Conservation (phyloP, 2,888 invertebrate genomes). For the Brachyptera risi region DNA sequence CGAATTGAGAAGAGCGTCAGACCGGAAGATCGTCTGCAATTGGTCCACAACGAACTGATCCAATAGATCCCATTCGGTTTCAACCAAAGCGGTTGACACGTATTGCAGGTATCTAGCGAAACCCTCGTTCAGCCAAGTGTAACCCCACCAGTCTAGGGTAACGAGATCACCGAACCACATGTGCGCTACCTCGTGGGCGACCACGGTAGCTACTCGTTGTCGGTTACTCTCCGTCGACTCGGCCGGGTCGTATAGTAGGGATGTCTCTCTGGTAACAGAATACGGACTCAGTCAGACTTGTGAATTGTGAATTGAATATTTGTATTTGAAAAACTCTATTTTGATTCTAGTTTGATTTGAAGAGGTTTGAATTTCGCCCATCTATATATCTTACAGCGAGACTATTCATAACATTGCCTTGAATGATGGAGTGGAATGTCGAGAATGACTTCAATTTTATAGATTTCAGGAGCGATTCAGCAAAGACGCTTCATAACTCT, state of each 20-base stretch:
- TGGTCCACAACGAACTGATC: conserved; percentile 25
- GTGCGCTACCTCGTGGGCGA: conserved; percentile 55
- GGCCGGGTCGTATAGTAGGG: conserved; percentile 46
- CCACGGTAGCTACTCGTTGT: conserved; percentile 37
- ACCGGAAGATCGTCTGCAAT: conserved; percentile 21
- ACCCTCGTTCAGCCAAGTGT: conserved; percentile 49
- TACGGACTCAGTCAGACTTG: too few relatives aligned
- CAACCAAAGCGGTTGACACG: conserved; percentile 25
- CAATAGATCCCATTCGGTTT: conserved; percentile 18
- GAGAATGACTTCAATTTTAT: too few relatives aligned
- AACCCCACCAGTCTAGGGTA: conserved; percentile 44
- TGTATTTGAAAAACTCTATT: too few relatives aligned
- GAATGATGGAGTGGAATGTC: too few relatives aligned
- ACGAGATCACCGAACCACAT: conserved; percentile 51
- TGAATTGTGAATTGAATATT: too few relatives aligned
- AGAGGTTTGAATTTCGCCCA: too few relatives aligned
- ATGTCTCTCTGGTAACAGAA: conserved; percentile 53
- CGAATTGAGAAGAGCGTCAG: conserved; percentile 22
- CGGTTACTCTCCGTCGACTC: conserved; percentile 35
- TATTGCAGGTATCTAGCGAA: conserved; percentile 54
- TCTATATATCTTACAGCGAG: too few relatives aligned
- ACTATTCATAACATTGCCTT: too few relatives aligned
- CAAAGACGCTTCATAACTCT: too few relatives aligned
- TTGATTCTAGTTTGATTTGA: too few relatives aligned
- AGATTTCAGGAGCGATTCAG: too few relatives aligned